A percentile compares a stretch with the other conserved stretches of the same genome.
phyloP scores from a whole-genome alignment of 2,113 vertebrate genomes.

The Pangasianodon hypophthalmus region DNA sequence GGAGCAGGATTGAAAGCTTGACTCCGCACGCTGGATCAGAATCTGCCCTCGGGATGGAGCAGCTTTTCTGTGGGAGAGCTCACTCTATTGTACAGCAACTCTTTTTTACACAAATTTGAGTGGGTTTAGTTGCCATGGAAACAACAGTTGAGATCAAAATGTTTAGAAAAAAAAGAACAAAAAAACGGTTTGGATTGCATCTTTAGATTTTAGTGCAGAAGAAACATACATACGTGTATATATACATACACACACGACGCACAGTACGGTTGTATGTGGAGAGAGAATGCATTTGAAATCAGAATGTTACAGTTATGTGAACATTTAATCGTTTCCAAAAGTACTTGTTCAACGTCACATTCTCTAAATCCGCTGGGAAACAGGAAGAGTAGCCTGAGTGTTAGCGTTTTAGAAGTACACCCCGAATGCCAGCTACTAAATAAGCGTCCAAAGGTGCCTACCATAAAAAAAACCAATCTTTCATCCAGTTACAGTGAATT shows the following conservation, averaged over 20 bases:
- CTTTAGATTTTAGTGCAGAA: conserved; percentile 57
- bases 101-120: conserved; percentile 74
- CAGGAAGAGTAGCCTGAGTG: background rate
- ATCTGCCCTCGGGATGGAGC: conserved; percentile 53
- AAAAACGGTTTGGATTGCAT: conserved; percentile 70
- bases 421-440: background rate
- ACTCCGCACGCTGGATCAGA: conserved; percentile 39
- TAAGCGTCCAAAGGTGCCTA: background rate
- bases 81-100: conserved; percentile 72
- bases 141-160: conserved; percentile 69
- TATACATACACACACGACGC: background rate
- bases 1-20: conserved; percentile 40
- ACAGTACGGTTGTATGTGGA: too few relatives aligned
- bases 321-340: background rate
- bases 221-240: conserved; percentile 24
- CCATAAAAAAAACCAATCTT: background rate
- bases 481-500: background rate
- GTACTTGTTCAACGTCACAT: background rate
- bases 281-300: background rate
- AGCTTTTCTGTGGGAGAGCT: conserved; percentile 70
- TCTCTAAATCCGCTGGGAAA: background rate
- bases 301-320: background rate
- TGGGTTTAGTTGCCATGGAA: conserved; percentile 79
- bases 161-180: conserved; percentile 50
- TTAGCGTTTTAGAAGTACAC: background rate